Base-by-base conservation (phyloP, 2,113 vertebrate species). In the Embiotoca jacksoni region DNA sequence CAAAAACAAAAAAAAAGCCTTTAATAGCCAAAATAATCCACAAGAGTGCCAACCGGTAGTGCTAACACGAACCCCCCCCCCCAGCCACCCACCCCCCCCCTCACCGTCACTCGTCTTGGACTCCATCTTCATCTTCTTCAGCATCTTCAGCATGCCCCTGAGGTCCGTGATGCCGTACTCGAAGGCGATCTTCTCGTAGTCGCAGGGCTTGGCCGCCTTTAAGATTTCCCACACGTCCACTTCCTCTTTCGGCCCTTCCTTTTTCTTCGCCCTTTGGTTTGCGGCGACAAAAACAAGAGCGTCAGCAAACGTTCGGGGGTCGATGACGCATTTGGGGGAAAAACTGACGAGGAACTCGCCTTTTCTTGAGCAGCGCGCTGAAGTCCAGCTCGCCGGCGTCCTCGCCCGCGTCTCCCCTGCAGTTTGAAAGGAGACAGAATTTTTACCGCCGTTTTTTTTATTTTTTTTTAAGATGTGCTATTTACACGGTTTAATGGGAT, bases 81-180 rank as follows among this genome's bases (percentile, higher is more conserved):
- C 56, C 52, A 37, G 6, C 46, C 31, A 30, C 41, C 54, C 46
- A 31, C 35, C 44, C 37, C 7, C 0, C 57, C 7, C n/a, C 93
- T 88, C 91, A 98, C 97, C 96, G 33, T 95, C 95, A 2, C 95
- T 96, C 90, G 94, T 97, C 78, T 97, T 96, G 75, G 94, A 83
- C 90, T 97, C 96, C 2, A 94, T 94, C 91, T 86, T 95, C 94
- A 96, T 95, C 91, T 95, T 96, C 92, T 97, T 98, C 79, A 98
- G 95, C 56, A 95, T 92, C 71, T 94, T 96, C 36, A 98, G 92
- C 97, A 98, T 94, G 79, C 97, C 97, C 0, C 96, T 93, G 37
- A 98, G 95, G 92, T 98, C 97, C 0, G 97, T 98, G 91, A 98
- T 96, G 75, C 97, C 97, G 0, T 98, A 97, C 89, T 98, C 88